phyloP scores from a whole-genome alignment of 2,797 vertebrate genomes.

The Hippoglossus hippoglossus region DNA sequence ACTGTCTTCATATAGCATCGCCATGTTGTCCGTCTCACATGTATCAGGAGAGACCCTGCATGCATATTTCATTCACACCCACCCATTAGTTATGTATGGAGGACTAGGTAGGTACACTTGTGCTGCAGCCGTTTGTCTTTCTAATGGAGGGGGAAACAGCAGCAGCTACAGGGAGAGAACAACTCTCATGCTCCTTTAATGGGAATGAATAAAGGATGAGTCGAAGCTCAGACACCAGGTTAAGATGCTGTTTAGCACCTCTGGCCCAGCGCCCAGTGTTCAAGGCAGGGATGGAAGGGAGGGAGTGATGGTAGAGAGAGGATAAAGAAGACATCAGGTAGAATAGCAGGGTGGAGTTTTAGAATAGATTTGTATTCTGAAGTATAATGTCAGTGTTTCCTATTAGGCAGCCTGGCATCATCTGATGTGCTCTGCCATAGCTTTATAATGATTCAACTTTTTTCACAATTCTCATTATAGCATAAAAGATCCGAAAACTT shows the following conservation, averaged over 20 bases:
- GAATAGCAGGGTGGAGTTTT: constrained; percentile 15
- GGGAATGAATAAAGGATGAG: constrained; percentile 78
- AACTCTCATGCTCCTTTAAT: constrained; percentile 77
- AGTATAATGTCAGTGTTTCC: neutral
- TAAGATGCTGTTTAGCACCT: constrained; percentile 72
- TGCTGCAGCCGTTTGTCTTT: constrained; percentile 67
- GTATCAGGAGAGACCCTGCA: constrained; percentile 31
- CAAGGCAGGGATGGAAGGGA: constrained; percentile 24
- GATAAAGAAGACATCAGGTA: constrained; percentile 33
- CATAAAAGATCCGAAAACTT: neutral
- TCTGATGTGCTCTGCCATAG: no score
- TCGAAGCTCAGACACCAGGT: constrained; percentile 71
- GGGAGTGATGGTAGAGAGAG: constrained; percentile 9
- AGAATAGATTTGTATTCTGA: neutral
- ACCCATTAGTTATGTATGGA: constrained; percentile 52
- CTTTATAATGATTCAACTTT: neutral
- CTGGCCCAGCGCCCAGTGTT: constrained; percentile 56
- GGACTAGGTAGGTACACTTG: constrained; percentile 45
- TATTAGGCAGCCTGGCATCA: no score
- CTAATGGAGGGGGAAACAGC: constrained; percentile 62
- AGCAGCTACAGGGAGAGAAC: constrained; percentile 57
- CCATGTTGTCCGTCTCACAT: constrained; percentile 21
- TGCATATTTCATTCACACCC: constrained; percentile 64
- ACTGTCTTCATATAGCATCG: neutral
- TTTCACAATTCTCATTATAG: no score